phyloP scores from a whole-genome alignment of 1,140 invertebrate genomes.

The Platyura marginata region DNA sequence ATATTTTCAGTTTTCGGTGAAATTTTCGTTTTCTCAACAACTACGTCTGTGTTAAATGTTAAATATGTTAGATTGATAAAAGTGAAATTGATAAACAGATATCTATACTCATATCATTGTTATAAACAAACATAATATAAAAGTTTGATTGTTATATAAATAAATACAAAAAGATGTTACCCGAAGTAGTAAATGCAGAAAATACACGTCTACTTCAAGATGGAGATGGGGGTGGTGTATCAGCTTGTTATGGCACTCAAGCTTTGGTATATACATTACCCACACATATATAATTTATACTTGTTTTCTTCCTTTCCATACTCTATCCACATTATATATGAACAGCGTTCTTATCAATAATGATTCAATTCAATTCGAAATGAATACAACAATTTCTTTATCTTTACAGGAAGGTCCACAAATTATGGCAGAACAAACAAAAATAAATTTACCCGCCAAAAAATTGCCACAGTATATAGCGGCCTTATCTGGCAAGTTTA shows the following conservation, averaged over 20 bases:
- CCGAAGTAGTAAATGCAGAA: background rate
- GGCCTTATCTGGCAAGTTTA: slow-evolving; percentile 32
- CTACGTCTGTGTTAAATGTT: no score
- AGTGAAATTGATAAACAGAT: no score
- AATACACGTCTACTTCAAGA: background rate
- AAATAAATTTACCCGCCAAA: slow-evolving; percentile 10
- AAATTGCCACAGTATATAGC: slow-evolving; percentile 49
- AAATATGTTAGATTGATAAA: no score
- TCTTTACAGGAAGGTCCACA: background rate
- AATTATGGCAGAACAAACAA: background rate
- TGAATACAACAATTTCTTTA: background rate
- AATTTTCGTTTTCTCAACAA: no score
- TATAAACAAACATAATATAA: no score
- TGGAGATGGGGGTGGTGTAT: background rate
- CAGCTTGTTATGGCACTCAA: background rate
- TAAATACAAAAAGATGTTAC: background rate
- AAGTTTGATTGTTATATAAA: no score
- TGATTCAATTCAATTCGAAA: background rate
- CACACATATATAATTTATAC: background rate
- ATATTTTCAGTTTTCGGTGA: no score
- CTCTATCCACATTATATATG: background rate
- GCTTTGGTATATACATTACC: background rate
- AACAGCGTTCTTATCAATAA: background rate
- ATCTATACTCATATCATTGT: no score
- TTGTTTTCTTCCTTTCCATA: background rate